Base-by-base conservation (phyloP, 2,888 invertebrate genomes). In the Aphidoletes aphidimyza region DNA sequence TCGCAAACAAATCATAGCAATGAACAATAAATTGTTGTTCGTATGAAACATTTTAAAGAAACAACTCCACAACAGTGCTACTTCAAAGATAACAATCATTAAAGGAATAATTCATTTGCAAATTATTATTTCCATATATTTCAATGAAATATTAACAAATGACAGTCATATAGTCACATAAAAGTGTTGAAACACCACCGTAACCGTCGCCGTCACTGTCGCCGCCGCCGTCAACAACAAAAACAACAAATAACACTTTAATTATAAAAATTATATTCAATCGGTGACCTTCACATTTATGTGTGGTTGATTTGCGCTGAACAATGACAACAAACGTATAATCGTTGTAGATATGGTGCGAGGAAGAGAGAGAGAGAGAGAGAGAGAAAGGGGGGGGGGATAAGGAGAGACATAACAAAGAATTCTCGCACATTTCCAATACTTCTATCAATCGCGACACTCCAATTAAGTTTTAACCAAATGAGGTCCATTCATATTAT, bases 221-320 rank as follows among this genome's bases (percentile, higher is more conserved):
- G 69, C 30, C 34, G 69, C 39, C 39, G 19, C 17, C 17, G 47
- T 11, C 69, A 14, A 69, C 54, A 45, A 59, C 54, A 22, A 54
- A n/a, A 54, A 54, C 22, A 54, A 54, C 69, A 69, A 69, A 69
- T 30, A 69, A 69, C 30, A 69, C 69, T 81, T 11, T 81, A 37
- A 81, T 81, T 81, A 81, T 81, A 39, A 81, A 81, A 81, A 81
- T 81, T 81, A 81, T 37, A 39, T 81, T 81, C 81, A 37, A 81
- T 37, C 37, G 39, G 81, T 81, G 81, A 81, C 81, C 81, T 81
- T 81, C 81, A 81, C 81, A 81, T 81, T 81, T 81, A 69, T 30
- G 69, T 69, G 69, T 69, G 69, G 69, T 69, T 69, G 26, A 69
- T 69, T 69, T 69, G 69, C 34, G 69, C 30, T 30, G 30, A 69